Conservation (phyloP, 2,113 vertebrate species). For the Plecotus auritus region DNA sequence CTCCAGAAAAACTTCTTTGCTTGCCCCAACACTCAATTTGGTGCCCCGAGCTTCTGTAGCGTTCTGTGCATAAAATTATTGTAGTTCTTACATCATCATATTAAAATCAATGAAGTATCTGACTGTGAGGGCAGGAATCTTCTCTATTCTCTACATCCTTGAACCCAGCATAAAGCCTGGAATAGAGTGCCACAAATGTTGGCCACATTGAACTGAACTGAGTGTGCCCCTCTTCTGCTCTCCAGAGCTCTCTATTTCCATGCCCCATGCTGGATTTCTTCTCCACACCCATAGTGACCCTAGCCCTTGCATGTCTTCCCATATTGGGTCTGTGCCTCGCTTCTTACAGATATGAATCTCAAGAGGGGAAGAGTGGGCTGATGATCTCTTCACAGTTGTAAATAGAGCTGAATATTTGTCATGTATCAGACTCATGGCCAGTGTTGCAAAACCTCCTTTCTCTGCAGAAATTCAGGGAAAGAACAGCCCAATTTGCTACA, state of each 20-base stretch:
- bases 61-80: background rate
- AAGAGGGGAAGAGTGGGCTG: background rate
- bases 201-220: background rate
- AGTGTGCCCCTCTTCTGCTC: background rate
- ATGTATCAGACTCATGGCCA: background rate
- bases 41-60: background rate
- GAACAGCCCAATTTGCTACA: background rate
- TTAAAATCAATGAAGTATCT: background rate
- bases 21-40: background rate
- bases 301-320: background rate
- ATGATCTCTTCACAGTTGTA: background rate
- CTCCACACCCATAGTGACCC: background rate
- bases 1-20: background rate
- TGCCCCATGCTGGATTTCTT: background rate
- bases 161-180: background rate
- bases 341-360: background rate
- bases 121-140: background rate
- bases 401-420: background rate
- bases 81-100: background rate
- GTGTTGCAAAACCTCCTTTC: background rate
- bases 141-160: background rate
- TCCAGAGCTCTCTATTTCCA: background rate
- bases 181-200: background rate
- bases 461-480: background rate
- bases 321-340: background rate